Percentiles rank a stretch among this genome's conserved stretches.
Evolutionary conservation across 2,113 vertebrate genomes (phyloP).

Genomic region (Zosterops lateralis): DNA sequence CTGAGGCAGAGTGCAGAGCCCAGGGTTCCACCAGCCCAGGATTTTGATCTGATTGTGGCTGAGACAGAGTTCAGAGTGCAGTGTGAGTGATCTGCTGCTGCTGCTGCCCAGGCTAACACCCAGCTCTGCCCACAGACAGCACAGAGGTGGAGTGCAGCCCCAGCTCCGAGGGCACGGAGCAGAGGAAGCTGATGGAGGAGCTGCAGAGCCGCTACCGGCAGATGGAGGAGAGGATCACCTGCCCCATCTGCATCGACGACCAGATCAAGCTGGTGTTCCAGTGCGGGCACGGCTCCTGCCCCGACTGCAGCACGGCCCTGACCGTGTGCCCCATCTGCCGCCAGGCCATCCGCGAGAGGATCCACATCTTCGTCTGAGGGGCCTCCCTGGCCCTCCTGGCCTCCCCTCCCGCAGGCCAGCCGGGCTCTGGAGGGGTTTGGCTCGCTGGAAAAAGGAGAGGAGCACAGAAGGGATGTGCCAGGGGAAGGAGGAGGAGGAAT

Average conservation of each 20-base stretch:
- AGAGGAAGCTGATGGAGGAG: constrained; percentile 95
- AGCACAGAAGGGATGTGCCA: background rate
- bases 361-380: constrained; percentile 90
- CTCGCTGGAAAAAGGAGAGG: background rate
- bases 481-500: background rate
- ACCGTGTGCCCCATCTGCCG: constrained; percentile 95
- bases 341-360: constrained; percentile 93
- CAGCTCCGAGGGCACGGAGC: constrained; percentile 79
- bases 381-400: fast-evolving
- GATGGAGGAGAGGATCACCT: constrained; percentile 99
- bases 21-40: background rate
- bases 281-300: constrained; percentile 94
- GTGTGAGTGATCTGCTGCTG: background rate
- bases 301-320: constrained; percentile 89
- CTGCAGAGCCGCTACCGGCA: constrained; percentile 95
- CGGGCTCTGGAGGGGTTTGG: background rate
- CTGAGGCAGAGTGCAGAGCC: background rate
- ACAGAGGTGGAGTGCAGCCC: constrained; percentile 88
- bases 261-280: constrained; percentile 98
- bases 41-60: background rate
- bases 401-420: background rate
- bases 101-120: background rate
- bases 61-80: background rate
- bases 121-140: constrained; percentile 79
- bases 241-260: constrained; percentile 97